Base-by-base conservation (phyloP, 2,797 vertebrate genomes). In the Fistularia commersonii region DNA sequence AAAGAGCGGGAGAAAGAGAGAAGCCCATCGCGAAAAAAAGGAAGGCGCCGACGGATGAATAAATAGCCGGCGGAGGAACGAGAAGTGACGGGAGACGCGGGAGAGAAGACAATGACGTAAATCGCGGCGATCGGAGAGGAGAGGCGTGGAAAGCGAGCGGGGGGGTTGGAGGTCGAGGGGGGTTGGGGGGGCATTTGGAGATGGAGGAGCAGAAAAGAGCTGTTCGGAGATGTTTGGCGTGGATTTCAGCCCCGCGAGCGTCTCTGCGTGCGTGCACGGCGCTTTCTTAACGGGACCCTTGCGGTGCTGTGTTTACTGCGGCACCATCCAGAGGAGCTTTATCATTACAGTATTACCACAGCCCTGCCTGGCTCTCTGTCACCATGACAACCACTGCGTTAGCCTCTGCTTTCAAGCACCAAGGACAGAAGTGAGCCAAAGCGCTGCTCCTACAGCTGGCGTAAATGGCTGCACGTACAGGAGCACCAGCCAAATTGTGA, bases 321-420 rank as follows among this genome's bases (percentile, higher is more conserved):
- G 83, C 83, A 86, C 80, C 66, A 83, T 84, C 85, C 79, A 86
- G 82, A 74, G 70, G 83, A 84, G 87, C 82, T 87, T 82, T 74
- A 86, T 87, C 84, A 85, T 85, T 83, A 88, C 85, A 84, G 85
- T 86, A 84, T 84, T 83, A 89, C 85, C 79, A 82, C 82, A 81
- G 78, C 84, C 70, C 82, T 84, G 81, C 78, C 85, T 83, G 84
- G 81, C 79, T 85, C 87, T 66, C 82, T 79, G 82, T 91, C 83
- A 79, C 90, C 85, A 90, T 90, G 88, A 85, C 86, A 82, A 89
- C 88, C 80, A 59, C 84, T 84, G 86, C 82, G 80, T 89, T 87
- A 85, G 87, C 83, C 86, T 88, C 87, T 85, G 73, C 84, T 87
- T 89, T 79, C 83, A 88, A 85, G 83, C 84, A 82, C 84, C 87